Evolutionary conservation across 2,113 vertebrate genomes (phyloP).

Genomic region (Campylomormyrus tamandua): DNA sequence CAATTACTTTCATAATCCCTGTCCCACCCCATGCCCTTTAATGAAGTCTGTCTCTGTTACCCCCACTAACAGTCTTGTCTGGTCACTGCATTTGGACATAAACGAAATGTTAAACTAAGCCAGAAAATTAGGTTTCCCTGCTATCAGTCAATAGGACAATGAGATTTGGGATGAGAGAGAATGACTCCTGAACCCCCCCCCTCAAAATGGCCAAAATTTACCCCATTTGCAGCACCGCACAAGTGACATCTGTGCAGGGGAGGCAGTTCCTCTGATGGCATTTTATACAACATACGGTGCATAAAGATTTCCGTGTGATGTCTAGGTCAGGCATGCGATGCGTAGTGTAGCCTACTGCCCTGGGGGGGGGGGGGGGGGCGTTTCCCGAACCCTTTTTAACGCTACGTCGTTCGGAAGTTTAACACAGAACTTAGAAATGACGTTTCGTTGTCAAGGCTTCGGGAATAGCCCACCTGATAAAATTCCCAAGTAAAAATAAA

Average conservation of each 20-base stretch:
- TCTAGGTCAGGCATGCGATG: neutral
- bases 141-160: neutral
- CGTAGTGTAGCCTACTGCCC: neutral
- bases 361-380: no score
- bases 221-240: neutral
- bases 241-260: constrained; percentile 4
- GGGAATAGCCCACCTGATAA: neutral
- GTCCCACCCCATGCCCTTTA: constrained; percentile 41
- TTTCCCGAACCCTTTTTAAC: no score
- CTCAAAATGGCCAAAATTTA: neutral
- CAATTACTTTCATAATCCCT: constrained; percentile 43
- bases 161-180: neutral
- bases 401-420: no score
- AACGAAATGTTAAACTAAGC: neutral
- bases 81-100: neutral
- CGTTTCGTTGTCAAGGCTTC: no score
- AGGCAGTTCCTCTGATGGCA: constrained; percentile 7
- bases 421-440: no score
- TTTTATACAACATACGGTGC: constrained; percentile 12
- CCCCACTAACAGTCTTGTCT: neutral
- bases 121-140: neutral
- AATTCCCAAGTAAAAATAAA: neutral
- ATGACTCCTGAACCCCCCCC: neutral
- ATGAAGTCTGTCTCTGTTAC: constrained; percentile 31
- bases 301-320: neutral